Base-by-base conservation (phyloP, 2,113 vertebrate genomes). In the Andinoacara biseriatus region DNA sequence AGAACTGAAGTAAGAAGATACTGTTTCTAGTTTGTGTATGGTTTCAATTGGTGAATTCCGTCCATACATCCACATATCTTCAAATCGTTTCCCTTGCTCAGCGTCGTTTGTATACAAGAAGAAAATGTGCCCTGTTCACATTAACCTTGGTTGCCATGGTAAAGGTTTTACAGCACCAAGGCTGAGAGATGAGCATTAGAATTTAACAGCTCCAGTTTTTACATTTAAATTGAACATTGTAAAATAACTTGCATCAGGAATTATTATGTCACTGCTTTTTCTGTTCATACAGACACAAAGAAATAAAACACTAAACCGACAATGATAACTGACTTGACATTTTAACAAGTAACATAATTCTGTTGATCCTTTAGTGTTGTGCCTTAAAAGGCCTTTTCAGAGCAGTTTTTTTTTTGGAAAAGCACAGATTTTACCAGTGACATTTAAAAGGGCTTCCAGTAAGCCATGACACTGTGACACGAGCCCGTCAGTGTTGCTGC, bases 111-210 rank as follows among this genome's bases (percentile, higher is more conserved):
- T 74, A n/a, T 17, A 20, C 5, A 3, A 31, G 46, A 46, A 78
- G 13, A 75, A 57, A 35, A n/a, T 31, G 33, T 80, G 22, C 60
- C 78, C 35, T 40, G 72, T 80, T 57, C 46, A 20, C 57, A 52
- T 52, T 22, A 85, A 54, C 52, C 63, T 22, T 83, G 43, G 88
- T 91, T 86, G 63, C 87, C 74, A 86, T 88, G 82, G 89, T 56
- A 74, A 90, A 75, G 35, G 40, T 78, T 79, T 69, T 83, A 63
- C 61, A 76, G 26, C 74, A 65, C 82, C 75, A 87, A 82, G 87
- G 74, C 76, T 67, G 11, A 61, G 38, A 58, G 40, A 85, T 9
- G n/a, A 72, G 49, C 62, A 22, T 80, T 75, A 65, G 59, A 78
- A 46, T 88, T 83, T 81, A 62, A 81, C 26, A 22, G 43, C 40